Percentiles rank a stretch among this genome's conserved stretches.
Evolutionary conservation across 2,888 invertebrate species (phyloP).

Genomic region (Metellina segmentata): DNA sequence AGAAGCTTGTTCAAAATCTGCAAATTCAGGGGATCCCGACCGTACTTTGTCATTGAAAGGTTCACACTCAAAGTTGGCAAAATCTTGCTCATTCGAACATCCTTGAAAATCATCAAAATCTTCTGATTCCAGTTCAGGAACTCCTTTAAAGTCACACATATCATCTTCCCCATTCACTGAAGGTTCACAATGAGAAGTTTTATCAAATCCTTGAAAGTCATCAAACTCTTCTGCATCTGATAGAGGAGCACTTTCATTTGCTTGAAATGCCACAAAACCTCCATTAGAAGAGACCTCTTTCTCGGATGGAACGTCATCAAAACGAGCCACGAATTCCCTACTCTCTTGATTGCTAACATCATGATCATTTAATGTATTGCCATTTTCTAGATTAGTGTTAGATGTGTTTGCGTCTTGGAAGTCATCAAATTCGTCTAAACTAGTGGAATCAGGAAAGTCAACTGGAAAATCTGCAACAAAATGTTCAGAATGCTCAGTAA

Average conservation of each 20-base stretch:
- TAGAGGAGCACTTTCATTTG: background rate
- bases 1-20: slow-evolving; percentile 67
- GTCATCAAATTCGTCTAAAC: slow-evolving; percentile 35
- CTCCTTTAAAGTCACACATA: background rate
- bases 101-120: slow-evolving; percentile 73
- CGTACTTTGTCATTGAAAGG: slow-evolving; percentile 21
- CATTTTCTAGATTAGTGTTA: background rate
- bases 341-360: background rate
- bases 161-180: background rate
- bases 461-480: slow-evolving; percentile 4
- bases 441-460: slow-evolving; percentile 6
- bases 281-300: background rate
- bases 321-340: background rate
- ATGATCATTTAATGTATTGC: background rate
- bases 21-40: slow-evolving; percentile 60
- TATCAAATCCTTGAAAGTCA: slow-evolving; percentile 59
- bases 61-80: slow-evolving; percentile 59
- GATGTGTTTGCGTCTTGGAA: slow-evolving; percentile 12
- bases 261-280: slow-evolving; percentile 16
- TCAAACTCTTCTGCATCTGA: slow-evolving; percentile 55
- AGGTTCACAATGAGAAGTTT: background rate
- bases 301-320: background rate
- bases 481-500: background rate
- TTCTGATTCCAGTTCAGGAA: slow-evolving; percentile 32
- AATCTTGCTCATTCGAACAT: slow-evolving; percentile 34